Conservation (phyloP, 2,113 vertebrate genomes). For the Bothrops jararaca region DNA sequence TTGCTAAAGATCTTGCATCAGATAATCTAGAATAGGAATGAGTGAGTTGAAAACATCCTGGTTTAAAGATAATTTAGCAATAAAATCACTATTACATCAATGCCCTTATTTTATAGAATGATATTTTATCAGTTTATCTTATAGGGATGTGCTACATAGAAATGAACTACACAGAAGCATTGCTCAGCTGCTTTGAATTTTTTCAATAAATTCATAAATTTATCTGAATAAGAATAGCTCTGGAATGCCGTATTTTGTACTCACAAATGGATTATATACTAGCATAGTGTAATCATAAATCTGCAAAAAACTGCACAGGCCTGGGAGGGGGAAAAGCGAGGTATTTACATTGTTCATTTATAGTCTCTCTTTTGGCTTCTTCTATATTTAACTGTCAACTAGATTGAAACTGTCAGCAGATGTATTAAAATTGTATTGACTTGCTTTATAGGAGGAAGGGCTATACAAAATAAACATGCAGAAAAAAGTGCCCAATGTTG, state of each 20-base stretch:
- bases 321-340: slow-evolving; percentile 10
- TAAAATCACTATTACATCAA: not conserved
- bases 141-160: not conserved
- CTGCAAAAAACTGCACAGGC: not conserved
- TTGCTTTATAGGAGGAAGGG: slow-evolving; percentile 33
- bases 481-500: slow-evolving; percentile 20
- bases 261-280: not conserved
- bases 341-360: slow-evolving; percentile 16
- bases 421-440: slow-evolving; percentile 56
- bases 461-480: slow-evolving; percentile 45
- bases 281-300: not conserved
- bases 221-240: not conserved
- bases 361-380: slow-evolving; percentile 37
- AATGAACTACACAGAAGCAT: not conserved
- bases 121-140: not conserved
- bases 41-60: not conserved
- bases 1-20: not conserved
- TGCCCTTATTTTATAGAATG: not conserved
- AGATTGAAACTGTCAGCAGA: slow-evolving; percentile 45
- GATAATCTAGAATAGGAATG: not conserved
- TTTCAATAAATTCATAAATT: not conserved
- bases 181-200: not conserved
- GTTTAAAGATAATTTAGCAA: not conserved
- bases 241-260: not conserved
- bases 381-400: slow-evolving; percentile 52